Percentiles rank a stretch among this genome's conserved stretches.
phyloP scores from a whole-genome alignment of 2,113 vertebrate genomes.

The Pyrgilauda ruficollis region DNA sequence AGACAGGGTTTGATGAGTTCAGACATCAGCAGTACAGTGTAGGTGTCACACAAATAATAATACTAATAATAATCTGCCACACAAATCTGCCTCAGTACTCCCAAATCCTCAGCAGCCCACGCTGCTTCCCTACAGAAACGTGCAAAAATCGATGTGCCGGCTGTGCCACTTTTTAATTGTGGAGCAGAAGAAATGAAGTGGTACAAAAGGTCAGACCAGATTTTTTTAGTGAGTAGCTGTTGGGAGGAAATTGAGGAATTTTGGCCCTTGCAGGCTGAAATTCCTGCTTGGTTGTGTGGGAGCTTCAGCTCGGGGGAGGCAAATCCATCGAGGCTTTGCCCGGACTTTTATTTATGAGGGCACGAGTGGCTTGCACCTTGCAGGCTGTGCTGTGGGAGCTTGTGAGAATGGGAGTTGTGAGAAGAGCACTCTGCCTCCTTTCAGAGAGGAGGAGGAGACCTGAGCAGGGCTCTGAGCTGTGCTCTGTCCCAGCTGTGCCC shows the following conservation, averaged over 20 bases:
- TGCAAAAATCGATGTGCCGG: fast-evolving
- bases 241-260: conserved; percentile 57
- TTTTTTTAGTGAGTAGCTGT: not conserved
- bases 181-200: not conserved
- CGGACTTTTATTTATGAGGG: not conserved
- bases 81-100: not conserved
- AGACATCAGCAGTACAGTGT: not conserved
- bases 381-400: not conserved
- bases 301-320: not conserved
- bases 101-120: not conserved
- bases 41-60: not conserved
- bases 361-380: not conserved
- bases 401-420: not conserved
- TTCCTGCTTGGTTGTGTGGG: conserved; percentile 52
- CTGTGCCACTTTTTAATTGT: not conserved
- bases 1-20: not conserved
- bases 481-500: not conserved
- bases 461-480: not conserved
- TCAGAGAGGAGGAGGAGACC: fast-evolving
- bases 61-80: no score
- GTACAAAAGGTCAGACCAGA: not conserved
- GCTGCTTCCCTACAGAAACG: fast-evolving
- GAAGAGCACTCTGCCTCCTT: not conserved
- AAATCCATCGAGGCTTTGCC: not conserved
- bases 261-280: conserved; percentile 12